A percentile compares a stretch with the other conserved stretches of the same genome.
These are phyloP conservation scores for Odontomyia ornata DNA, from an alignment of 2,888 invertebrate species.

Conservation along the genomic window DNA sequence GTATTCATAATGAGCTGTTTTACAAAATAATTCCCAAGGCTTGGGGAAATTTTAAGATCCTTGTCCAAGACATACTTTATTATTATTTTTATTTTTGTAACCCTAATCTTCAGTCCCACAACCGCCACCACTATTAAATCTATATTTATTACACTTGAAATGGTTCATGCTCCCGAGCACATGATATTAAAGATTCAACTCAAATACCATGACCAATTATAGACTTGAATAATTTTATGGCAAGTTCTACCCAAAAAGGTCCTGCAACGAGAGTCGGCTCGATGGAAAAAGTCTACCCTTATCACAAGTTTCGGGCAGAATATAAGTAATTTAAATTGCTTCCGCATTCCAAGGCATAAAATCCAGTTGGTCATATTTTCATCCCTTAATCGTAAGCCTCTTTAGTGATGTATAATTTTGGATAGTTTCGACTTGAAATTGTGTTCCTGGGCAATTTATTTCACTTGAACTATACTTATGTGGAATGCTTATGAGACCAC, in stretches of 20 bases:
- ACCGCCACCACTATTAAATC: neutral
- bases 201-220: conserved; percentile 31
- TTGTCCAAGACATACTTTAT: neutral
- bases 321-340: conserved; percentile 26
- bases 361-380: neutral
- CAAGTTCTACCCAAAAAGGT: neutral
- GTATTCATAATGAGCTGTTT: too few species aligned
- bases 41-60: neutral
- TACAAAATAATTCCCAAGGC: too few species aligned
- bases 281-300: neutral
- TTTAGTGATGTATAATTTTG: neutral
- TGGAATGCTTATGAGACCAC: conserved; percentile 33
- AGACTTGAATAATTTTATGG: conserved; percentile 19
- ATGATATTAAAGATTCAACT: neutral
- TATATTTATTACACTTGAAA: neutral
- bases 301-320: neutral
- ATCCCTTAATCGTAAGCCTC: neutral
- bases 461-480: conserved; percentile 44
- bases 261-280: neutral
- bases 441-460: conserved; percentile 31
- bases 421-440: conserved; percentile 7
- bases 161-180: too few species aligned
- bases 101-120: neutral
- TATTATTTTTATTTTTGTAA: neutral
- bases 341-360: neutral